phyloP scores from a whole-genome alignment of 2,113 vertebrate genomes.

The Loxodonta africana region DNA sequence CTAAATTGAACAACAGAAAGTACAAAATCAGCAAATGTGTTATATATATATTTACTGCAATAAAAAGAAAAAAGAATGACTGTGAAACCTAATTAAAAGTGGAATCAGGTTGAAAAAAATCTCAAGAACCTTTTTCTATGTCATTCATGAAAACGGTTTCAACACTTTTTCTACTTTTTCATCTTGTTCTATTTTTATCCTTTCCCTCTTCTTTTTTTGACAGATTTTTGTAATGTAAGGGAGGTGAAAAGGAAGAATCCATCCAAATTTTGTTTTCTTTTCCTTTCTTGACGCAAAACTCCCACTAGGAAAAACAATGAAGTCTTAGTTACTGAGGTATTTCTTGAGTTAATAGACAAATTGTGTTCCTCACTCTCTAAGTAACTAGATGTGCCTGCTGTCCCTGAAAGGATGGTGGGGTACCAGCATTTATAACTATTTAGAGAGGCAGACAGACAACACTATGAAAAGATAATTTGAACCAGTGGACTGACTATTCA shows the following conservation, averaged over 20 bases:
- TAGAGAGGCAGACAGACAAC: not conserved
- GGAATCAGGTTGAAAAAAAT: not conserved
- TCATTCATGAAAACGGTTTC: not conserved
- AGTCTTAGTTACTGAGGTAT: not conserved
- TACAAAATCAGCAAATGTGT: no score
- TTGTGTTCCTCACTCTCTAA: not conserved
- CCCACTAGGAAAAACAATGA: not conserved
- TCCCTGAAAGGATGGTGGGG: rapidly evolving
- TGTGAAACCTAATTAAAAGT: not conserved
- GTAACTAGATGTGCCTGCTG: not conserved
- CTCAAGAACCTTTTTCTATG: not conserved
- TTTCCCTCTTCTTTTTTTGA: not conserved
- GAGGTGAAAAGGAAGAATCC: not conserved
- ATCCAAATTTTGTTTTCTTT: not conserved
- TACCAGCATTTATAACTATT: not conserved
- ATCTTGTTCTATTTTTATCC: not conserved
- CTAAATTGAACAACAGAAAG: no score
- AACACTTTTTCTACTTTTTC: not conserved
- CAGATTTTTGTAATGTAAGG: not conserved
- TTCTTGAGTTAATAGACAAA: not conserved
- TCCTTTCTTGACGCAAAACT: not conserved
- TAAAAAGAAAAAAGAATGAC: no score
- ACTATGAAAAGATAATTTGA: not conserved
- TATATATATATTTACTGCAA: no score
- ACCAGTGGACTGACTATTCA: rapidly evolving